A percentile compares a stretch with the other conserved stretches of the same genome.
Evolutionary conservation across 2,113 vertebrate species (phyloP).

Genomic region (Crotalus viridis): DNA sequence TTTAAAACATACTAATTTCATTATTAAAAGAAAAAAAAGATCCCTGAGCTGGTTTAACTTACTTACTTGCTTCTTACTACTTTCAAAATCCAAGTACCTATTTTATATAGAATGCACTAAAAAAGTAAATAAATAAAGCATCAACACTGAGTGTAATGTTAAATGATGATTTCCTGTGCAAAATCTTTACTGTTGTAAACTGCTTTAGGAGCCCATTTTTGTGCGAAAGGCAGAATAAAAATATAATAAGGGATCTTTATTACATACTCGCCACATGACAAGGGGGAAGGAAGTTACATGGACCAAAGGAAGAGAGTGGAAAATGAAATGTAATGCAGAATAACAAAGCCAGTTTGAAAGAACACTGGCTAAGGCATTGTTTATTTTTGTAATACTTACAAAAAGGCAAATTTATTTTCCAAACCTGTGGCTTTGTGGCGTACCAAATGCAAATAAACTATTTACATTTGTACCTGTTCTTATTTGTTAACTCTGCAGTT

Average conservation of each 20-base stretch:
- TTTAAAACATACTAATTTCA: background rate
- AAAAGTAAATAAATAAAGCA: background rate
- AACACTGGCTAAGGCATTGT: background rate
- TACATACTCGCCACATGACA: background rate
- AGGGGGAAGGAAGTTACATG: background rate
- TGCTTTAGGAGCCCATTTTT: too few relatives aligned
- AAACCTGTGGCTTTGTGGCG: background rate
- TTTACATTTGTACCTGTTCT: background rate
- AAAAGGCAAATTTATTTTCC: background rate
- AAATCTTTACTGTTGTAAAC: too few relatives aligned
- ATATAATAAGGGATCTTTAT: background rate
- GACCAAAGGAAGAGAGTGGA: background rate
- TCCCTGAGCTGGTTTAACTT: background rate
- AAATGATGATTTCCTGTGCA: background rate
- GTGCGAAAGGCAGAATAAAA: background rate
- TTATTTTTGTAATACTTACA: background rate
- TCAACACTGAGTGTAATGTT: background rate
- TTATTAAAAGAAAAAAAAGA: background rate
- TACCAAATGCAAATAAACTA: background rate
- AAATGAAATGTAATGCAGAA: background rate
- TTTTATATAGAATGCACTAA: background rate
- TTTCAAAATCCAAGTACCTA: background rate
- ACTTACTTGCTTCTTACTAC: background rate
- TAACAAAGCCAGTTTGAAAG: background rate
- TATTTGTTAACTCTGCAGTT: background rate